A percentile compares a stretch with the other conserved stretches of the same genome.
Conservation (phyloP, 1,140 invertebrate genomes). For the Drosophila ambigua region DNA sequence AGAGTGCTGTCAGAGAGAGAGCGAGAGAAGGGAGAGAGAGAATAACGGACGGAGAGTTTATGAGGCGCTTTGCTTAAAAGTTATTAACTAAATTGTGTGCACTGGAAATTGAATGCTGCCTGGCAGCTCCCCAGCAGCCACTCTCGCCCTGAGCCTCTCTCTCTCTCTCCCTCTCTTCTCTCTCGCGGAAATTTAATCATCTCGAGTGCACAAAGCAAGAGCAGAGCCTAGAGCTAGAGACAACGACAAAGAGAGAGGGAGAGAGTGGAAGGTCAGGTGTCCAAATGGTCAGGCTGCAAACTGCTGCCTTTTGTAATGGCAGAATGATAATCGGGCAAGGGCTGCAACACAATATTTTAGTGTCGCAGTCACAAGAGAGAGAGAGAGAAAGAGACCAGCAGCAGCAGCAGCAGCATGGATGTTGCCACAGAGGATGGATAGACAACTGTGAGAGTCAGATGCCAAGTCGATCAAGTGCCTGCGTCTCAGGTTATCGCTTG, state of each 20-base stretch:
- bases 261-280: slow-evolving; percentile 39
- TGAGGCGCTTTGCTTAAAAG: slow-evolving; percentile 69
- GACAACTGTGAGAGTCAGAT: slow-evolving; percentile 2
- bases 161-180: slow-evolving; percentile 31
- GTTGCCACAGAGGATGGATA: too few species aligned
- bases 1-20: slow-evolving; percentile 27
- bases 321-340: slow-evolving; percentile 57
- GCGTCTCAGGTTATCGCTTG: background rate
- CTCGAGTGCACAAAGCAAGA: slow-evolving; percentile 39
- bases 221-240: background rate
- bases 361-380: slow-evolving; percentile 25
- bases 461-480: background rate
- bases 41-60: slow-evolving; percentile 41
- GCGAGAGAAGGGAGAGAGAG: background rate
- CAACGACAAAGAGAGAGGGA: background rate
- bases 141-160: slow-evolving; percentile 1
- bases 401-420: too few species aligned
- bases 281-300: slow-evolving; percentile 19
- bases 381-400: background rate
- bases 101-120: slow-evolving; percentile 61
- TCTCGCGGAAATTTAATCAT: slow-evolving; percentile 67
- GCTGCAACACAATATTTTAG: slow-evolving; percentile 69
- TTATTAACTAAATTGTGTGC: slow-evolving; percentile 75
- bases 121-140: background rate
- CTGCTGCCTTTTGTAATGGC: slow-evolving; percentile 11